These are phyloP conservation scores for Crocodylus rhombifer DNA, from an alignment of 2,797 vertebrate genomes.

Conservation along the genomic window DNA sequence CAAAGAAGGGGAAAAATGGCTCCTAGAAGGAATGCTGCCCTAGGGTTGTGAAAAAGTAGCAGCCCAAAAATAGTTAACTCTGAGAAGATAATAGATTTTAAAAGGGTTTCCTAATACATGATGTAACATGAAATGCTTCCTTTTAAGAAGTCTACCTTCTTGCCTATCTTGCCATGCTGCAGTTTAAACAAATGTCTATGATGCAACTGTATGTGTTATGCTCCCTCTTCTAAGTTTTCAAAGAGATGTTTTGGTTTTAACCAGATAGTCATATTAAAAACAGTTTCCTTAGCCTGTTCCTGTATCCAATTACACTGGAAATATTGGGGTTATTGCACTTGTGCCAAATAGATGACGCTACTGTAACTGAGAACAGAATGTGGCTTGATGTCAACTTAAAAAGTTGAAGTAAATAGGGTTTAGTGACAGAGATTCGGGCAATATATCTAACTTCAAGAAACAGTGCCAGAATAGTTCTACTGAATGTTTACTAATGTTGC, in stretches of 20 bases:
- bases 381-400: not conserved
- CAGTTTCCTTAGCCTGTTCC: not conserved
- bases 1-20: not conserved
- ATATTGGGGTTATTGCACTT: not conserved
- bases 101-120: not conserved
- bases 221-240: not conserved
- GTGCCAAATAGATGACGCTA: not conserved
- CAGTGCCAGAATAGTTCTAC: not conserved
- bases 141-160: not conserved
- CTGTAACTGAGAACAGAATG: not conserved
- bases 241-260: not conserved
- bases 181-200: not conserved
- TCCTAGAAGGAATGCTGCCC: not conserved
- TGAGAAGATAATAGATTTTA: not conserved
- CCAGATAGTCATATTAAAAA: not conserved
- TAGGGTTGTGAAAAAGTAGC: not conserved
- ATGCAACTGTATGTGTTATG: not conserved
- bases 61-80: not conserved
- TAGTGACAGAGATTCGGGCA: not conserved
- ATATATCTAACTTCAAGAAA: not conserved
- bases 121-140: not conserved
- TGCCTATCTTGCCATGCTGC: not conserved
- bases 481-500: not conserved
- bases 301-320: not conserved
- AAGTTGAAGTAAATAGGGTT: conserved; percentile 2